Base-by-base conservation (phyloP, 2,113 vertebrate genomes). In the Clarias gariepinus region DNA sequence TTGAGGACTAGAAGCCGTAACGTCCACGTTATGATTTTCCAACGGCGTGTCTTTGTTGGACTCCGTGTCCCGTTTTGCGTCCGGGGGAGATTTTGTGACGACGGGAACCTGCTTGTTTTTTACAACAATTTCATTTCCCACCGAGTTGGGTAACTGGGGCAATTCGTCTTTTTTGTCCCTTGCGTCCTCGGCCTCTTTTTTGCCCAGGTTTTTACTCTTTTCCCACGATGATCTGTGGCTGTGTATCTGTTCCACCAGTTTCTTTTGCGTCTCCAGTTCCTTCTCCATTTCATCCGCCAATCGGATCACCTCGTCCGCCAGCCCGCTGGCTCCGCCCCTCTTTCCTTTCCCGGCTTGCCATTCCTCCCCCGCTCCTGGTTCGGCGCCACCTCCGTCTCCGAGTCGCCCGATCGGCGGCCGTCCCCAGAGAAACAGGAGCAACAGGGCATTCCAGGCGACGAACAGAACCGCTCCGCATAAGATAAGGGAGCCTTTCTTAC, bases 381-480 rank as follows among this genome's bases (percentile, higher is more conserved):
- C 83, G 82, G 94, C 71, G 85, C 95, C 94, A 0, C 95, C 95
- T 0, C 93, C 94, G 3, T 94, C 91, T 1, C 92, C 91, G 0
- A 93, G 89, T 41, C 92, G 92, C 73, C 94, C 91, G 4, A 94
- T 88, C 0, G 94, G 94, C 23, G 97, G 95, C 58, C 97, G 96
- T 30, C 96, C 96, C 97, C 97, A 97, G 85, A 99, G 96, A 93
- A 98, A 98, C 66, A 99, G 96, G 15, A 98, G 95, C 71, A 99
- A 94, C 89, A 99, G 92, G 76, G 95, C 96, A 53, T 99, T 98
- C 97, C 98, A 98, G 84, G 96, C 96, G 3, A 98, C 93, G 71
- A 99, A 98, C 78, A 99, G 95, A 91, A 96, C 94, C 86, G 96
- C 97, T 83, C 97, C 96, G 89, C 97, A 97, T 88, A 97, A 89